A percentile compares a stretch with the other conserved stretches of the same genome.
phyloP scores from a whole-genome alignment of 2,113 vertebrate species.

The Hypocryptadius cinnamomeus region DNA sequence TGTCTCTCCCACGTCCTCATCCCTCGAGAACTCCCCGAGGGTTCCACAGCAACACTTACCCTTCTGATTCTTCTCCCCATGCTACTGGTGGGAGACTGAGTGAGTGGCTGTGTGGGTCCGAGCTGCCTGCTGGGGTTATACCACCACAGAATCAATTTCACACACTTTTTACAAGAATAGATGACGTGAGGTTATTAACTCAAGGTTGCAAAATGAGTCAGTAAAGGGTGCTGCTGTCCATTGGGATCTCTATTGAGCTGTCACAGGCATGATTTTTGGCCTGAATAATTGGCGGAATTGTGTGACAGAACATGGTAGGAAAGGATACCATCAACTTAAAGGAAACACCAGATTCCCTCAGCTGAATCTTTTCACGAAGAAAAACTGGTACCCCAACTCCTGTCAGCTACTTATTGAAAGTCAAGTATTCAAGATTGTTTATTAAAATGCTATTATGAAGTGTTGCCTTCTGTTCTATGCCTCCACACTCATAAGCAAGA shows the following conservation, averaged over 20 bases:
- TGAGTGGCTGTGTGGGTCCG: background rate
- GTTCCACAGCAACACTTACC: too few relatives aligned
- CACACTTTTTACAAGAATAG: background rate
- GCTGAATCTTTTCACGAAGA: background rate
- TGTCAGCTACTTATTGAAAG: conserved; percentile 45
- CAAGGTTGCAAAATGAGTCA: background rate
- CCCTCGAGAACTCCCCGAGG: too few relatives aligned
- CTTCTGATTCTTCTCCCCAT: background rate
- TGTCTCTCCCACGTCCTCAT: too few relatives aligned
- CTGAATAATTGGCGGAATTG: background rate
- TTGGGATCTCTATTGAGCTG: background rate
- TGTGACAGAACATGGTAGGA: background rate
- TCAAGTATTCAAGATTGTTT: conserved; percentile 43
- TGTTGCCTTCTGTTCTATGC: conserved; percentile 38
- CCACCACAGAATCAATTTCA: background rate
- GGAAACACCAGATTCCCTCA: background rate
- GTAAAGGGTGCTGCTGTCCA: background rate
- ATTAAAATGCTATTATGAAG: conserved; percentile 51
- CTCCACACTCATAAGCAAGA: conserved; percentile 52
- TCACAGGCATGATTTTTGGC: background rate
- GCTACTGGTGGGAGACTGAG: background rate
- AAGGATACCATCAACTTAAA: background rate
- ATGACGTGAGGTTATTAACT: background rate
- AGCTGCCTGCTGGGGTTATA: background rate
- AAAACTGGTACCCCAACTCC: background rate